Evolutionary conservation across 1,140 invertebrate genomes (phyloP).

Genomic region (Drosophila lini): DNA sequence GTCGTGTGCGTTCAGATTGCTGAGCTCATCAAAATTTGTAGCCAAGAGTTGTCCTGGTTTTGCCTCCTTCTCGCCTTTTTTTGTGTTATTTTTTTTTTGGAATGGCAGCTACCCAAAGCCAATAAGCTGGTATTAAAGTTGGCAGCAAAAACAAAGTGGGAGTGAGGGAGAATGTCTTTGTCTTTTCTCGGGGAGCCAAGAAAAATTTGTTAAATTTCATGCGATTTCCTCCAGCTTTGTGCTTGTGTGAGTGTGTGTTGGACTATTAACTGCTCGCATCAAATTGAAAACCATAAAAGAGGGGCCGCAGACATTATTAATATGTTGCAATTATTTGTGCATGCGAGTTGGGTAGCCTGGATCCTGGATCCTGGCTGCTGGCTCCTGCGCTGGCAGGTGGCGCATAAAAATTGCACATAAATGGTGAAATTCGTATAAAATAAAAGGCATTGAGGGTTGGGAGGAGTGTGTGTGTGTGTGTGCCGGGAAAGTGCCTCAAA

Average conservation of each 20-base stretch:
- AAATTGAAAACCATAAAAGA: conserved; percentile 61
- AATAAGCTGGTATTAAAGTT: conserved; percentile 73
- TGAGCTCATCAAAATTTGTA: conserved; percentile 64
- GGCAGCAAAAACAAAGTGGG: not conserved
- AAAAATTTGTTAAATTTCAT: conserved; percentile 66
- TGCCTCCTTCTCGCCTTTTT: conserved; percentile 3
- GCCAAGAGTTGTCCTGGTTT: conserved; percentile 40
- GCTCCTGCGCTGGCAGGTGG: conserved; percentile 21
- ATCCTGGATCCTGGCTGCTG: not conserved
- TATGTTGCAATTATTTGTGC: conserved; percentile 71
- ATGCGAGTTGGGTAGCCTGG: conserved; percentile 10
- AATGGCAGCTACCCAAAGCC: conserved; percentile 53
- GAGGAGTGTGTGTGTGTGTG: too few species aligned
- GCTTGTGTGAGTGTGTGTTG: conserved; percentile 18
- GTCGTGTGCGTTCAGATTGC: conserved; percentile 49
- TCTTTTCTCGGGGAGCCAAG: conserved; percentile 31
- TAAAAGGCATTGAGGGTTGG: not conserved
- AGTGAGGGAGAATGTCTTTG: conserved; percentile 25
- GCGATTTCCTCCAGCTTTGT: conserved; percentile 52
- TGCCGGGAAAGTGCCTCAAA: conserved; percentile 12
- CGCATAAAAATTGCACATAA: conserved; percentile 49
- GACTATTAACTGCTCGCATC: conserved; percentile 63
- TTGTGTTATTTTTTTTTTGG: not conserved
- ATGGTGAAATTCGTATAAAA: conserved; percentile 27
- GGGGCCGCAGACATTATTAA: conserved; percentile 57